Percentiles rank a stretch among this genome's conserved stretches.
Evolutionary conservation across 2,797 vertebrate species (phyloP).

Genomic region (Coreius guichenoti): DNA sequence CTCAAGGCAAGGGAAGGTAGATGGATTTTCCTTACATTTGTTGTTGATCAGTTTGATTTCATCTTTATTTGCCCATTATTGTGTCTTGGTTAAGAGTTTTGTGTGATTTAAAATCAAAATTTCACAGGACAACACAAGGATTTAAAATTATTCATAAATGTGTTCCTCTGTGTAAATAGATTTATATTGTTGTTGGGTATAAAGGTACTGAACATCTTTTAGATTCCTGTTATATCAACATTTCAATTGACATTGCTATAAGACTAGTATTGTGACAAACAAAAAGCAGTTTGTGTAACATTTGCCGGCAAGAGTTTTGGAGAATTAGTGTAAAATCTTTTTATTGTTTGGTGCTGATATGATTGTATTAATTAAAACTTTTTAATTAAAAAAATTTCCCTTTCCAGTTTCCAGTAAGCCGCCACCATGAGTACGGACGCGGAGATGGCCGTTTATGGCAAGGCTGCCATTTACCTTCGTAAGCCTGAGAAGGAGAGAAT

Average conservation of each 20-base stretch:
- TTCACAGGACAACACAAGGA: not conserved
- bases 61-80: not conserved
- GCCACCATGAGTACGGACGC: constrained; percentile 49
- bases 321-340: not conserved
- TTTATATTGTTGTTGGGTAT: not conserved
- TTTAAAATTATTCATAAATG: not conserved
- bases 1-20: not conserved
- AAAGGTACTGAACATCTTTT: not conserved
- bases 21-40: too few relatives aligned
- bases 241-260: not conserved
- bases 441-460: constrained; percentile 21
- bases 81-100: not conserved
- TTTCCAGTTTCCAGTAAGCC: not conserved
- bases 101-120: not conserved
- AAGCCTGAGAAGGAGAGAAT: constrained; percentile 35
- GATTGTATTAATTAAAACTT: not conserved
- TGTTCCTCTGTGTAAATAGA: not conserved
- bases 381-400: not conserved
- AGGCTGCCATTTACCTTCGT: constrained; percentile 15
- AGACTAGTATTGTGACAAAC: too few relatives aligned
- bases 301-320: not conserved
- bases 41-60: not conserved
- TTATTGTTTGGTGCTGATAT: not conserved
- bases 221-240: not conserved
- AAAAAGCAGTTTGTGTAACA: not conserved